phyloP scores from a whole-genome alignment of 2,797 vertebrate species.

The Distichodus sexfasciatus region DNA sequence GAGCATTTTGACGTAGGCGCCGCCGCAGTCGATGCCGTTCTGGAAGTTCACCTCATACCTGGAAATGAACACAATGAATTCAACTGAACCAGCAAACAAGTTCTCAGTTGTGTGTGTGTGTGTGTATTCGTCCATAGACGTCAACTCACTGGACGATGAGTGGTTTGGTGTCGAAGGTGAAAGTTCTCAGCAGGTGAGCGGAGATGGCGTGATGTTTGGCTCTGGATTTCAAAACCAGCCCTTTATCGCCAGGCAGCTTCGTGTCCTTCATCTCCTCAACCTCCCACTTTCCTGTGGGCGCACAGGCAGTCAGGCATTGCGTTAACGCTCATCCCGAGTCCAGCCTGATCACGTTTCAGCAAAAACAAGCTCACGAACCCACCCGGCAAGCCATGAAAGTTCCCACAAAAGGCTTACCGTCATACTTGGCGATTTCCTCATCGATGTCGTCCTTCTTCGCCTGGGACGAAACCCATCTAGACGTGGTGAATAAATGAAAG shows the following conservation, averaged over 20 bases:
- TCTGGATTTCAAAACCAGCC: constrained; percentile 88
- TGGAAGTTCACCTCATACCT: constrained; percentile 99
- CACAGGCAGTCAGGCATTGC: no score
- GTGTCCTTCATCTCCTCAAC: constrained; percentile 94
- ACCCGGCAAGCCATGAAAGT: neutral
- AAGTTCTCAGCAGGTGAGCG: constrained; percentile 84
- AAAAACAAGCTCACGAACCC: neutral
- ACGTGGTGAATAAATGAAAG: no score
- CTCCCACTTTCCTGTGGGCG: constrained; percentile 95
- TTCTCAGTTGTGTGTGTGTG: neutral
- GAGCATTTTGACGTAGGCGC: constrained; percentile 95
- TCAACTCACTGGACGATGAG: constrained; percentile 91
- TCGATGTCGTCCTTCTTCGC: constrained; percentile 94
- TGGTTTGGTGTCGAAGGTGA: constrained; percentile 86
- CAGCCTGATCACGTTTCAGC: no score
- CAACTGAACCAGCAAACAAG: neutral
- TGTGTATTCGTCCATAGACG: neutral
- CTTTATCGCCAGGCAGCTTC: constrained; percentile 92
- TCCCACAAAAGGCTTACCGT: constrained; percentile 87
- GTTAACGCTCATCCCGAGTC: no score
- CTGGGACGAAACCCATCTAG: constrained; percentile 89
- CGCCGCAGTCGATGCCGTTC: constrained; percentile 94
- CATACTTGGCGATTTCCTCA: constrained; percentile 96
- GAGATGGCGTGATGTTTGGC: constrained; percentile 98
- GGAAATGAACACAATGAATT: constrained; percentile 17